phyloP scores from a whole-genome alignment of 2,797 vertebrate genomes.

The Diplodus sargus region DNA sequence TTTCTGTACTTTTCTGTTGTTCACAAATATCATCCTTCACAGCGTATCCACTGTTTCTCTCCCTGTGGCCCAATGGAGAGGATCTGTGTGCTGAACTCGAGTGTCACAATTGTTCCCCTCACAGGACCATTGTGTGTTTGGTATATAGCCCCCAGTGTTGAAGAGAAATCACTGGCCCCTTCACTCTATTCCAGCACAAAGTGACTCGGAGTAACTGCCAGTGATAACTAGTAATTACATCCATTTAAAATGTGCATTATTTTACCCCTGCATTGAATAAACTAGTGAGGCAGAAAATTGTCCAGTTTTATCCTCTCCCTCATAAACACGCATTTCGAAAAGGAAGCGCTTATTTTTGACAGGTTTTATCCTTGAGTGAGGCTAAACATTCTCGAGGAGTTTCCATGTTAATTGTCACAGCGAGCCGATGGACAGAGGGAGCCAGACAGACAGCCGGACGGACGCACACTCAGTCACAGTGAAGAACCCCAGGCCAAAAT shows the following conservation, averaged over 20 bases:
- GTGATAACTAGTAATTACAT: conserved; percentile 89
- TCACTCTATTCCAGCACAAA: conserved; percentile 80
- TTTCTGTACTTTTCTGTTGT: conserved; percentile 25
- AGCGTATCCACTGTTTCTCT: conserved; percentile 22
- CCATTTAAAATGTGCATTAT: conserved; percentile 90
- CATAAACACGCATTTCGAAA: conserved; percentile 81
- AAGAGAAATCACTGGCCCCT: conserved; percentile 72
- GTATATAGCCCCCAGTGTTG: conserved; percentile 62
- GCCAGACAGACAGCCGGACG: conserved; percentile 52
- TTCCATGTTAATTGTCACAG: conserved; percentile 73
- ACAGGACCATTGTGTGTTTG: conserved; percentile 63
- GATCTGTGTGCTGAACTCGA: conserved; percentile 55
- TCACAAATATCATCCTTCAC: conserved; percentile 41
- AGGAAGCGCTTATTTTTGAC: conserved; percentile 80
- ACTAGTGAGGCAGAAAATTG: conserved; percentile 90
- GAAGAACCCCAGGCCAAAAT: conserved; percentile 65
- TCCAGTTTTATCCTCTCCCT: conserved; percentile 85
- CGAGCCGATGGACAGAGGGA: conserved; percentile 63
- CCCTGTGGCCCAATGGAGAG: conserved; percentile 49
- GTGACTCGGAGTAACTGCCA: conserved; percentile 82
- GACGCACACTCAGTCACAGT: conserved; percentile 61
- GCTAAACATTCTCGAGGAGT: conserved; percentile 77
- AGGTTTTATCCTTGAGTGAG: conserved; percentile 80
- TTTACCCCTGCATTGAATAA: conserved; percentile 87
- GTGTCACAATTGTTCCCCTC: conserved; percentile 52